A percentile compares a stretch with the other conserved stretches of the same genome.
These are phyloP conservation scores for Engraulis encrasicolus DNA, from an alignment of 2,113 vertebrate species.

Conservation along the genomic window DNA sequence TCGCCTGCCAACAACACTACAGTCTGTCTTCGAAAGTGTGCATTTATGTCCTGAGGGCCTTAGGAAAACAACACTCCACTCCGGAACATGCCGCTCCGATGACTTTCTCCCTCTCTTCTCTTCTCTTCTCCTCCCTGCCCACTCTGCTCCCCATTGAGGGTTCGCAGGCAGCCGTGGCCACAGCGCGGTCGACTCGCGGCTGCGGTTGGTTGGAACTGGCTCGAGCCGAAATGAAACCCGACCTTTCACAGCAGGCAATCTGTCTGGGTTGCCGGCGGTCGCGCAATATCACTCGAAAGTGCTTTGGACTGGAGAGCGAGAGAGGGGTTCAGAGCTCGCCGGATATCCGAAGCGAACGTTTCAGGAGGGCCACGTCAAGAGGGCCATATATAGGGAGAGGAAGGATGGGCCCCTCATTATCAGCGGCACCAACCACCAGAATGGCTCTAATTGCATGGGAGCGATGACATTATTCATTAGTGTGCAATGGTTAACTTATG, in stretches of 20 bases:
- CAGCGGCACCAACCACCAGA: conserved; percentile 44
- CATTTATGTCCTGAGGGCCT: conserved; percentile 58
- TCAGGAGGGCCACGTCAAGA: no score
- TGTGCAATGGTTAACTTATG: background rate
- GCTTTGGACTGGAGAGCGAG: no score
- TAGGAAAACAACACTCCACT: conserved; percentile 70
- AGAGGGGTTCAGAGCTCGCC: conserved; percentile 51
- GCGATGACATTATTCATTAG: conserved; percentile 35
- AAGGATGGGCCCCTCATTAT: conserved; percentile 56
- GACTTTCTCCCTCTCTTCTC: no score
- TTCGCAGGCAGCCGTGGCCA: conserved; percentile 57
- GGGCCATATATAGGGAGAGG: conserved; percentile 63
- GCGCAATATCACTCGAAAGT: conserved; percentile 63
- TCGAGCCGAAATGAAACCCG: conserved; percentile 59
- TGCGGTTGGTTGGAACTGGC: conserved; percentile 53
- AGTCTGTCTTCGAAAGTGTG: conserved; percentile 57
- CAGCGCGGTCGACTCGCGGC: conserved; percentile 63
- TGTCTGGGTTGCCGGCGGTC: no score
- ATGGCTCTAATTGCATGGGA: conserved; percentile 22
- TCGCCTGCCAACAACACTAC: conserved; percentile 13
- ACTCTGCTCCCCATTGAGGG: conserved; percentile 60
- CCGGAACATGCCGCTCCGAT: conserved; percentile 72
- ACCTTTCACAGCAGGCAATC: conserved; percentile 62
- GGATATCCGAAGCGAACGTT: conserved; percentile 72
- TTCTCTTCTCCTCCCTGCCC: no score